Conservation (phyloP, 2,797 vertebrate genomes). For the Brachyrhaphis roseni region DNA sequence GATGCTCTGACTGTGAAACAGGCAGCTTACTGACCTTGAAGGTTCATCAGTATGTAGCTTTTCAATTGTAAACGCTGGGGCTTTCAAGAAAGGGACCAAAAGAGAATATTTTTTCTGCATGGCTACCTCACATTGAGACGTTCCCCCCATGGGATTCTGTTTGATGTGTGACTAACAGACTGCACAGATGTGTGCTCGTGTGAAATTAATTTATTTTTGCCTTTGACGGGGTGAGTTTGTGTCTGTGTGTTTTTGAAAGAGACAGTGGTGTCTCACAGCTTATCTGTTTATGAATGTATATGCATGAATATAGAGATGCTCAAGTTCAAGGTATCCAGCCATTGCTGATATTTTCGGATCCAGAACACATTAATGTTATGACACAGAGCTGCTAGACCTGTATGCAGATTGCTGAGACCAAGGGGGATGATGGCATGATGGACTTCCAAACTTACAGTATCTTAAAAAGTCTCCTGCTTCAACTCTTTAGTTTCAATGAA, state of each 20-base stretch:
- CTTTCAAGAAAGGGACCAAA: conserved; percentile 58
- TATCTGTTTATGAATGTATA: conserved; percentile 30
- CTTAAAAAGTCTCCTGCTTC: not conserved
- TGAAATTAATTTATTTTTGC: conserved; percentile 47
- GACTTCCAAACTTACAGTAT: not conserved
- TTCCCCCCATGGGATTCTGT: conserved; percentile 76
- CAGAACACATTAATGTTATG: not conserved
- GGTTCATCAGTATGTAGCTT: conserved; percentile 71
- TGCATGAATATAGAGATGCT: conserved; percentile 15
- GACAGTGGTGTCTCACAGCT: conserved; percentile 32
- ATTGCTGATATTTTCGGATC: conserved; percentile 30
- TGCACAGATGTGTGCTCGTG: conserved; percentile 50
- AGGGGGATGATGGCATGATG: not conserved
- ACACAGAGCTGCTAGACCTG: not conserved
- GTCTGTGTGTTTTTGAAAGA: conserved; percentile 42
- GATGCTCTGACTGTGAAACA: conserved; percentile 30
- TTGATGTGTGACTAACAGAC: conserved; percentile 76
- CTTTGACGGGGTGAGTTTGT: conserved; percentile 23
- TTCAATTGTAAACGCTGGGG: conserved; percentile 58
- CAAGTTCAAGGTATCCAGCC: too few species aligned
- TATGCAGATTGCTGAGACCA: not conserved
- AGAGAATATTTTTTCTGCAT: conserved; percentile 72
- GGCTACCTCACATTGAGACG: conserved; percentile 76
- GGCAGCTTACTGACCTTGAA: conserved; percentile 68
- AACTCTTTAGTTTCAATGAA: not conserved